These are phyloP conservation scores for Cataglyphis altisquamis DNA, from an alignment of 2,888 invertebrate species.

Conservation along the genomic window DNA sequence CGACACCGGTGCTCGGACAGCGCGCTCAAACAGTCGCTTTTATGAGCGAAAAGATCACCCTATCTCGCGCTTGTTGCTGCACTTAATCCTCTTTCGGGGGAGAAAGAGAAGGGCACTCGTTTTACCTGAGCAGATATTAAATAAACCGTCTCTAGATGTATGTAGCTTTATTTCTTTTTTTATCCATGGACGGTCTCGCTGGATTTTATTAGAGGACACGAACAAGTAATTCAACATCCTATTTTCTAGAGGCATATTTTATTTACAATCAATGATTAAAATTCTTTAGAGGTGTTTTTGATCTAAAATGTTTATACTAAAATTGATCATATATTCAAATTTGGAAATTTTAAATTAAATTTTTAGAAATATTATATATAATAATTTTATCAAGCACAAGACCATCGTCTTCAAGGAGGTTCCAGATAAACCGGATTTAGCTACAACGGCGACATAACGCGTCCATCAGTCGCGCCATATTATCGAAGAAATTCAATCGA, in stretches of 20 bases:
- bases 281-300: background rate
- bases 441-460: background rate
- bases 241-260: background rate
- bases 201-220: background rate
- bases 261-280: background rate
- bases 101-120: background rate
- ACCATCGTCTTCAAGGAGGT: constrained; percentile 21
- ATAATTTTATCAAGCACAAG: constrained; percentile 19
- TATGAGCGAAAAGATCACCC: constrained; percentile 15
- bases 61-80: background rate
- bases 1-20: constrained; percentile 45
- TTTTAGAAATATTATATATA: constrained; percentile 21
- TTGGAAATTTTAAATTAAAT: background rate
- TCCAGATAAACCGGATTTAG: constrained; percentile 34
- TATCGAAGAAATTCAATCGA: constrained; percentile 71
- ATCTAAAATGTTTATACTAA: background rate
- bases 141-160: background rate
- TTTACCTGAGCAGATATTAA: constrained; percentile 15
- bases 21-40: constrained; percentile 19
- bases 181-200: no score
- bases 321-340: background rate
- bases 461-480: constrained; percentile 69
- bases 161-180: background rate
- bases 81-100: background rate
- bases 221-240: background rate